Conservation (phyloP, 2,888 invertebrate species). For the Tuberolachnus salignus region DNA sequence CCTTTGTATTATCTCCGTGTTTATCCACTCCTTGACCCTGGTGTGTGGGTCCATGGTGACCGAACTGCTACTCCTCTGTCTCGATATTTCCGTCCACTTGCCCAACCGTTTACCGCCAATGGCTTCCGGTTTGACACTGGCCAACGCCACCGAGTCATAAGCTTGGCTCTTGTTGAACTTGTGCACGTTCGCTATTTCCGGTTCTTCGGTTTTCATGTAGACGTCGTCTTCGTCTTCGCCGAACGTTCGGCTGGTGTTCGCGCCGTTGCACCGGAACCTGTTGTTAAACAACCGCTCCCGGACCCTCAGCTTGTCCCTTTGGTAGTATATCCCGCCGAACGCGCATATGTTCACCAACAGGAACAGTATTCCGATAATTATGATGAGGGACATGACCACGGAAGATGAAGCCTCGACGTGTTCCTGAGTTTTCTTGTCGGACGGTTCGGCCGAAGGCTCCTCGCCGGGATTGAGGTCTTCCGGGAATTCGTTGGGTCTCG, state of each 20-base stretch:
- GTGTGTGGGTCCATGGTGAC: conserved; percentile 82
- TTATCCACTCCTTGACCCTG: conserved; percentile 86
- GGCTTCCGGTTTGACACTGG: conserved; percentile 66
- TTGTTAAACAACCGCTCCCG: conserved; percentile 65
- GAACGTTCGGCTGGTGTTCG: conserved; percentile 55
- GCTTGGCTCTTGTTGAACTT: conserved; percentile 21
- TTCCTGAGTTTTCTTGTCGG: conserved; percentile 49
- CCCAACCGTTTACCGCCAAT: conserved; percentile 63
- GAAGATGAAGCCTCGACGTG: conserved; percentile 61
- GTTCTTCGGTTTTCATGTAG: conserved; percentile 27
- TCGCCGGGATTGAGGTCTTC: conserved; percentile 41
- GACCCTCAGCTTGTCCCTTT: conserved; percentile 68
- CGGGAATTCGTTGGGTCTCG: conserved; percentile 35
- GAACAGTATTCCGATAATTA: conserved; percentile 71
- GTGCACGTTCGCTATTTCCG: not conserved
- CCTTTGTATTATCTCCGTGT: conserved; percentile 76
- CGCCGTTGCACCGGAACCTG: conserved; percentile 63
- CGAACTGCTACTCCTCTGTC: conserved; percentile 65
- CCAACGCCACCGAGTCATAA: conserved; percentile 62
- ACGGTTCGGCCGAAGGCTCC: conserved; percentile 52
- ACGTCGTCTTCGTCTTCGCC: conserved; percentile 64
- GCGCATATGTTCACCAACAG: conserved; percentile 75
- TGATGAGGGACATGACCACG: conserved; percentile 63
- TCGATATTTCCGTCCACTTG: conserved; percentile 66
- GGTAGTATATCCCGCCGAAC: conserved; percentile 72